Conservation (phyloP, 2,797 vertebrate species). For the Chelon labrosus region DNA sequence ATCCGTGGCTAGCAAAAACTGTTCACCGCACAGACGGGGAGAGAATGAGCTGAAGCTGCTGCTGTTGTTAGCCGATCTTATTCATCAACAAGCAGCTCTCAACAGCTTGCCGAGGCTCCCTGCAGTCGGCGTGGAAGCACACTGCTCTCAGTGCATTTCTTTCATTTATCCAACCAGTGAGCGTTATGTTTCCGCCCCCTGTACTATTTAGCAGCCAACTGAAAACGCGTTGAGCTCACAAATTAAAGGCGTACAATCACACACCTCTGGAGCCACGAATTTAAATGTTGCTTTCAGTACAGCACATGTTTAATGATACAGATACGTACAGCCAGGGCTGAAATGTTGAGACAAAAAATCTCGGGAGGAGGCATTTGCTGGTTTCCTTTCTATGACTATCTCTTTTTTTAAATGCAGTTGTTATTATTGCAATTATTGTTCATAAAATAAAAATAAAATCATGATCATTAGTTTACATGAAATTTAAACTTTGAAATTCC, state of each 20-base stretch:
- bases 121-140: not conserved
- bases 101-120: not conserved
- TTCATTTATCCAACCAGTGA: conserved; percentile 57
- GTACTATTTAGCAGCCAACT: not conserved
- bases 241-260: conserved; percentile 13
- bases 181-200: conserved; percentile 34
- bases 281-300: not conserved
- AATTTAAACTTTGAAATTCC: no score
- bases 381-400: not conserved
- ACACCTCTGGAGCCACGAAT: not conserved
- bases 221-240: not conserved
- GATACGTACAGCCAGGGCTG: not conserved
- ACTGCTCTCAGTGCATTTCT: conserved; percentile 11
- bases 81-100: conserved; percentile 16
- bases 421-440: no score
- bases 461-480: no score
- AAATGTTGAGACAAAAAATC: not conserved
- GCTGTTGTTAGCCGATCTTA: not conserved
- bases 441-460: no score
- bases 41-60: not conserved
- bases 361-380: not conserved
- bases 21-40: not conserved
- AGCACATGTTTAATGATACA: no score
- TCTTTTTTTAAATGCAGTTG: no score
- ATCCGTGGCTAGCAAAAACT: conserved; percentile 9